Evolutionary conservation across 2,888 invertebrate species (phyloP), one percentile per base, ranked within the genome.

Genomic region (Pseudoips prasinana): DNA sequence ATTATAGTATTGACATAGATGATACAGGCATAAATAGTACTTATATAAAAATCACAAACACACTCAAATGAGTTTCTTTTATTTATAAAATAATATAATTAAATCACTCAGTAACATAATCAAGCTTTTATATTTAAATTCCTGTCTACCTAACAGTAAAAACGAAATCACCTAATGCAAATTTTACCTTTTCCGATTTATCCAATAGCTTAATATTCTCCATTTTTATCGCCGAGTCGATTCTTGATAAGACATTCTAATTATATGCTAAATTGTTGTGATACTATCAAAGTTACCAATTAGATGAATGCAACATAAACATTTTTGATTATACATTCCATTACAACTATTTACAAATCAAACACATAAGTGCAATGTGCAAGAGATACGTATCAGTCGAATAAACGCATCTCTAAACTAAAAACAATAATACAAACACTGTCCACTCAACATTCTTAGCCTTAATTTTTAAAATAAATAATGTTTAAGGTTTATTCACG

Each of bases 361-460:
- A 20, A 60, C 46, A 58, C 48, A 42, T 24, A 50, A 14, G 57
- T 57, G 56, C 58, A 51, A 42, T 57, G 71, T 69, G 66, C 69
- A 64, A 26, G 42, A 57, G 74, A 73, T 73, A 75, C 71, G 25
- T 65, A 53, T 67, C 69, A 66, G 75, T 68, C 64, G 29, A 67
- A 33, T 51, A 68, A 70, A 69, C 48, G 69, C 78, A 74, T 72
- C 74, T 60, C 41, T 34, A 43, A 49, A 62, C 50, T 42, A 53
- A 47, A 48, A 56, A 50, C 57, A 56, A 52, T 54, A 60, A 48
- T 58, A 66, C 61, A 57, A 66, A 78, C 84, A 86, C 83, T 84
- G 82, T 79, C 74, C 85, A 86, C 84, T 71, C 69, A 82, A 84
- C 83, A 85, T 86, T 84, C 84, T 68, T 85, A 87, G 85, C 81